Base-by-base conservation (phyloP, 2,113 vertebrate genomes). In the Apodemus speciosus region DNA sequence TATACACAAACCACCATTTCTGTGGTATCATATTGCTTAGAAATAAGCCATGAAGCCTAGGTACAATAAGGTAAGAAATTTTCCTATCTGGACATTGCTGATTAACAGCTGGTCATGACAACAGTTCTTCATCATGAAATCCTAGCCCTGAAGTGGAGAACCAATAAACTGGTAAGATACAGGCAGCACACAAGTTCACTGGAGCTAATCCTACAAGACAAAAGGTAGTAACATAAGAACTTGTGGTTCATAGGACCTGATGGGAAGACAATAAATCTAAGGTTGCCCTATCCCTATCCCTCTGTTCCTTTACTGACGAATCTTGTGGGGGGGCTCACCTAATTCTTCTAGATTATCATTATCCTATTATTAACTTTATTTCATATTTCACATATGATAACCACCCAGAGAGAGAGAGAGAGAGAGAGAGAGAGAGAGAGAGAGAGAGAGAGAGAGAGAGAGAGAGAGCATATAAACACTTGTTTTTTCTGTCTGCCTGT, bases 121-220 rank as follows among this genome's bases (percentile, higher is more conserved):
- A 81, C 6, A 95, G 53, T 11, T 92, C 56, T 90, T 79, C 66
- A 90, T 64, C 79, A 73, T 69, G 38, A 84, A 92, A 87, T 4
- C 11, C 32, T 43, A 56, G 66, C 11, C 18, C 32, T 58, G 9
- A 91, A 62, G 25, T 66, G 71, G 84, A 43, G 27, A 81, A 1
- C 62, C 35, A 91, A 20, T 72, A 76, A 86, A 60, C 11, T 89
- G n/a, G 16, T 58, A 62, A 75, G 40, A 75, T 72, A 88, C 53
- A 60, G 15, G 6, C 18, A 85, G 32, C 60, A 23, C 16, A 2
- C 68, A 49, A 43, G 6, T 87, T 27, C 18, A 56, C 8, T 15
- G 66, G 66, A 68, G 4, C 2, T 16, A 76, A 3, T 71, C 20
- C n/a, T 66, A 2, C 73, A 83, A 32, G 10, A 86, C 60, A 76